A percentile compares a stretch with the other conserved stretches of the same genome.
Conservation (phyloP, 2,113 vertebrate species). For the Poeciliopsis occidentalis region DNA sequence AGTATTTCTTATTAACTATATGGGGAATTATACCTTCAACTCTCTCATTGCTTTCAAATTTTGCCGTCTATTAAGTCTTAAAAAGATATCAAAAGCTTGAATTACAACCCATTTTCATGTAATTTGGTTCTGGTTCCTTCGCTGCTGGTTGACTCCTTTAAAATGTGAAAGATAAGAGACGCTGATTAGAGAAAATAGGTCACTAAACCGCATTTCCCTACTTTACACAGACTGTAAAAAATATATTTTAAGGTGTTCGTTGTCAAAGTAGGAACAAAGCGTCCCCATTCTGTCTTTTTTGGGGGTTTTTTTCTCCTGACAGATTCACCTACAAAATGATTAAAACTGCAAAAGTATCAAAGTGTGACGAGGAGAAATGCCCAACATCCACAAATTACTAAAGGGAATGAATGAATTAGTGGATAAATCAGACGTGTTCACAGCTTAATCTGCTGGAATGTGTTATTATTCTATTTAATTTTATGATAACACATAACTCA, state of each 20-base stretch:
- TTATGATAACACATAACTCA: slow-evolving; percentile 24
- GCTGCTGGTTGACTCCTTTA: background rate
- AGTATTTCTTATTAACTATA: background rate
- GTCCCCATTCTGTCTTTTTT: background rate
- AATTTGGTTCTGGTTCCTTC: background rate
- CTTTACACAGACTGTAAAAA: background rate
- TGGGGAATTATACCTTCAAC: background rate
- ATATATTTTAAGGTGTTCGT: background rate
- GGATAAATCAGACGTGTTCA: background rate
- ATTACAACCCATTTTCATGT: background rate
- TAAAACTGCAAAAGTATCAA: background rate
- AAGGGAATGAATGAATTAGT: background rate
- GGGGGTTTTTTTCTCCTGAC: background rate
- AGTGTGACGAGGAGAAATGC: background rate
- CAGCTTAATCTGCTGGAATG: background rate
- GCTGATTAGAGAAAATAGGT: background rate
- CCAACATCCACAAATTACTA: background rate
- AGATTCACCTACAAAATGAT: background rate
- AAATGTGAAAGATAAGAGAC: background rate
- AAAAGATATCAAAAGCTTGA: background rate
- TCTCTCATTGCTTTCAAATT: background rate
- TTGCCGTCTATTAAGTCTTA: too few species aligned
- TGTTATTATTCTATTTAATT: slow-evolving; percentile 1
- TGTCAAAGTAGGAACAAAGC: background rate
- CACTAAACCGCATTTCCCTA: background rate